Evolutionary conservation across 2,113 vertebrate species (phyloP).

Genomic region (Sylvia atricapilla): DNA sequence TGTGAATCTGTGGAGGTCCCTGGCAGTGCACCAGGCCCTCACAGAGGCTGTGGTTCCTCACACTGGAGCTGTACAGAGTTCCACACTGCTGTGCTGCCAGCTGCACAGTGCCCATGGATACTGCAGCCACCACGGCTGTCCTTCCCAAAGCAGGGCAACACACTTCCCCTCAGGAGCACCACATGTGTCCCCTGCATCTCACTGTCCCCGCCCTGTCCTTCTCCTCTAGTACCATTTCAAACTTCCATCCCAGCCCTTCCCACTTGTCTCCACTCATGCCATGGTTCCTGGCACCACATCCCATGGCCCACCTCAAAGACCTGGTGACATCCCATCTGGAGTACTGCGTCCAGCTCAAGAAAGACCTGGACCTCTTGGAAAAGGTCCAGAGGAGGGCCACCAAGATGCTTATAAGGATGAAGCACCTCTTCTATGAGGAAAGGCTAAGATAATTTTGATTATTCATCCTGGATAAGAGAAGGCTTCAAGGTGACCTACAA

Average conservation of each 20-base stretch:
- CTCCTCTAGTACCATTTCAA: rapidly evolving
- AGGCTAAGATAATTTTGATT: not conserved
- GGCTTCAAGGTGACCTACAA: not conserved
- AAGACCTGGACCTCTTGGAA: not conserved
- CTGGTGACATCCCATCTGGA: not conserved
- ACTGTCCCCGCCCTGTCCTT: rapidly evolving
- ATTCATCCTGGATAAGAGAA: not conserved
- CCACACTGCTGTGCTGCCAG: too few relatives aligned
- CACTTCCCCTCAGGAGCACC: not conserved
- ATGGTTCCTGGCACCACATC: rapidly evolving
- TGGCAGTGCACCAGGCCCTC: not conserved
- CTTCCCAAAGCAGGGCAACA: too few relatives aligned
- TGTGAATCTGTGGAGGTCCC: not conserved
- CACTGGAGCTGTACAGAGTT: too few relatives aligned
- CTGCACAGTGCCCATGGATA: not conserved
- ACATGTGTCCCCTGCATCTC: rapidly evolving
- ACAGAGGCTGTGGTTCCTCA: not conserved
- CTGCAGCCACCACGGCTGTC: rapidly evolving
- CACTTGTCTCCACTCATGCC: rapidly evolving
- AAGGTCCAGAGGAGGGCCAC: not conserved
- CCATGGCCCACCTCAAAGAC: rapidly evolving
- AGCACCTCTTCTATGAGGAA: not conserved
- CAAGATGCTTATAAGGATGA: not conserved
- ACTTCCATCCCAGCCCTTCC: not conserved
- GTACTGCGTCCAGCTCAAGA: not conserved